A percentile compares a stretch with the other conserved stretches of the same genome.
phyloP scores from a whole-genome alignment of 2,888 invertebrate species.

The Sturmia bella region DNA sequence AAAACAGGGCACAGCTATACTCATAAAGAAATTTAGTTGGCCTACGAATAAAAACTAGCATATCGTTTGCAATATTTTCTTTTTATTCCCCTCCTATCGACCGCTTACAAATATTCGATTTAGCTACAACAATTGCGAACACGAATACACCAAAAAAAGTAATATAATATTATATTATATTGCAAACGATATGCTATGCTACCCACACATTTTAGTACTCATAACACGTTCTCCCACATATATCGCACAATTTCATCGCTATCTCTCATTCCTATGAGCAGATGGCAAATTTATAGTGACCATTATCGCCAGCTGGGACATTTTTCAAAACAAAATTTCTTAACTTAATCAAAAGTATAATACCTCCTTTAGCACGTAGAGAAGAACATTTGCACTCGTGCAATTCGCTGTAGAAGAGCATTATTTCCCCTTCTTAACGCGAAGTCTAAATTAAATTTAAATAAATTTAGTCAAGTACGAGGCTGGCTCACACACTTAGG shows the following conservation, averaged over 20 bases:
- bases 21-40: slow-evolving; percentile 13
- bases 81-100: slow-evolving; percentile 6
- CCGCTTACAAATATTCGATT: neutral
- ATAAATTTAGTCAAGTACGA: too few species aligned
- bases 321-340: neutral
- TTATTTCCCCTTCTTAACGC: too few species aligned
- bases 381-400: too few species aligned
- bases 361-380: neutral
- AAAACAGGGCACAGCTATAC: slow-evolving; percentile 13
- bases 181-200: neutral
- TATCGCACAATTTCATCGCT: neutral
- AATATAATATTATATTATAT: neutral
- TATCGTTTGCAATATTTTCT: neutral
- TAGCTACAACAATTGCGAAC: neutral
- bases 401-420: too few species aligned
- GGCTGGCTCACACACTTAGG: too few species aligned
- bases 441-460: too few species aligned
- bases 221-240: slow-evolving; percentile 1
- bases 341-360: neutral
- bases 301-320: neutral
- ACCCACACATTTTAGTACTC: slow-evolving; percentile 9
- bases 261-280: slow-evolving; percentile 10
- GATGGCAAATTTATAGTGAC: slow-evolving; percentile 3
- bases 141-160: slow-evolving; percentile 7
- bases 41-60: neutral